Conservation (phyloP, 2,113 vertebrate species). For the Cynoglossus semilaevis region DNA sequence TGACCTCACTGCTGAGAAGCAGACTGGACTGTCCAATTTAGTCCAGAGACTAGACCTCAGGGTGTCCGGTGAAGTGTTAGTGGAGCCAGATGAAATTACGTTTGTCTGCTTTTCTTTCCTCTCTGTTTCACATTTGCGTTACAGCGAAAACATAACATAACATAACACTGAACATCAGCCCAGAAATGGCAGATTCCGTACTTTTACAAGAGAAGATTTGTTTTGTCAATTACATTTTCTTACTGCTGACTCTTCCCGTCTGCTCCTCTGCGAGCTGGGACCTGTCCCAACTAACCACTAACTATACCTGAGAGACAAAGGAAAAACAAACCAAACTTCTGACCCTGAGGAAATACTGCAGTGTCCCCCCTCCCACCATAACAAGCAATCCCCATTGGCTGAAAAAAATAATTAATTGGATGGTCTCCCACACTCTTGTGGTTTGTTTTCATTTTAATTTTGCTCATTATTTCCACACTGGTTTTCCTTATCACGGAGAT, state of each 20-base stretch:
- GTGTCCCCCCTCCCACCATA: slow-evolving; percentile 35
- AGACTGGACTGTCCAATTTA: slow-evolving; percentile 54
- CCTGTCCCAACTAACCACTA: slow-evolving; percentile 57
- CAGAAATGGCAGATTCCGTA: slow-evolving; percentile 4
- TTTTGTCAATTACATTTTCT: slow-evolving; percentile 33
- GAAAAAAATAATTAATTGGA: slow-evolving; percentile 67
- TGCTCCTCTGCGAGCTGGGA: slow-evolving; percentile 55
- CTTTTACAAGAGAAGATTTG: slow-evolving; percentile 14
- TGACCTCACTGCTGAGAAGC: slow-evolving; percentile 54
- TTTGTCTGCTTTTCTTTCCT: slow-evolving; percentile 31
- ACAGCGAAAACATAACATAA: slow-evolving; percentile 10
- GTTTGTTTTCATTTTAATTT: slow-evolving; percentile 26
- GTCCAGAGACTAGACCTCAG: slow-evolving; percentile 54
- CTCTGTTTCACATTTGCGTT: slow-evolving; percentile 33
- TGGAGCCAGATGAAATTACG: slow-evolving; percentile 53
- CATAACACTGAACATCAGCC: background rate
- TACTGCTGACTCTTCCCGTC: slow-evolving; percentile 29
- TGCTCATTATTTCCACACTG: slow-evolving; percentile 19
- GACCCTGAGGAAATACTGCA: slow-evolving; percentile 65
- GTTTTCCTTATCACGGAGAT: background rate
- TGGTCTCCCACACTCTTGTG: slow-evolving; percentile 36
- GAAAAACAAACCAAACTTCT: slow-evolving; percentile 51
- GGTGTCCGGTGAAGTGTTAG: slow-evolving; percentile 45
- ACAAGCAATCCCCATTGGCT: slow-evolving; percentile 50
- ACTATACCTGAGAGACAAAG: slow-evolving; percentile 68